Conservation (phyloP, 1,140 invertebrate species). For the Sitobion miscanthi region DNA sequence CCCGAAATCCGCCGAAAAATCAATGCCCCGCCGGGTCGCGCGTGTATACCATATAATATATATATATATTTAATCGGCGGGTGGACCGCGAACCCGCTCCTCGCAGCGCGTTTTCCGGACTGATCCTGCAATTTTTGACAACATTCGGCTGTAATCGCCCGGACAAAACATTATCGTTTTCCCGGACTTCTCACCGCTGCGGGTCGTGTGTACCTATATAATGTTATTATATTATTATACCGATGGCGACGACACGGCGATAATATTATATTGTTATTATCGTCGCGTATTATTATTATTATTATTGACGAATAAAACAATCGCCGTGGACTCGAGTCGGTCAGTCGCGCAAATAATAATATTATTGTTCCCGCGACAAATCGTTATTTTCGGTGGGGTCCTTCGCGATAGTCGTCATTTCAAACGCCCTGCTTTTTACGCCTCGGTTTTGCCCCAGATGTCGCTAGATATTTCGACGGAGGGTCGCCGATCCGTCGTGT, state of each 20-base stretch:
- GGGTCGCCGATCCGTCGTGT: too few species aligned
- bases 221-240: too few species aligned
- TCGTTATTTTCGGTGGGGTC: not conserved
- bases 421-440: not conserved
- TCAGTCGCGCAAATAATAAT: not conserved
- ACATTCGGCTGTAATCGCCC: not conserved
- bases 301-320: not conserved
- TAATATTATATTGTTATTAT: not conserved
- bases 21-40: not conserved
- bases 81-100: not conserved
- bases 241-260: not conserved
- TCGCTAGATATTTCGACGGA: not conserved
- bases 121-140: not conserved
- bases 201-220: not conserved
- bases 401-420: not conserved
- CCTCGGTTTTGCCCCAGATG: not conserved
- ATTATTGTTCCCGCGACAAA: not conserved
- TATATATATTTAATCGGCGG: not conserved
- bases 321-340: not conserved
- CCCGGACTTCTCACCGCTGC: not conserved
- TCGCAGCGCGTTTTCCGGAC: not conserved
- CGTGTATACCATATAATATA: not conserved
- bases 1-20: conserved; percentile 13
- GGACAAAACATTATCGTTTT: not conserved
- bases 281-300: not conserved